Percentiles rank a stretch among this genome's conserved stretches.
phyloP scores from a whole-genome alignment of 2,888 invertebrate genomes.

The Euspilapteryx auroguttella region DNA sequence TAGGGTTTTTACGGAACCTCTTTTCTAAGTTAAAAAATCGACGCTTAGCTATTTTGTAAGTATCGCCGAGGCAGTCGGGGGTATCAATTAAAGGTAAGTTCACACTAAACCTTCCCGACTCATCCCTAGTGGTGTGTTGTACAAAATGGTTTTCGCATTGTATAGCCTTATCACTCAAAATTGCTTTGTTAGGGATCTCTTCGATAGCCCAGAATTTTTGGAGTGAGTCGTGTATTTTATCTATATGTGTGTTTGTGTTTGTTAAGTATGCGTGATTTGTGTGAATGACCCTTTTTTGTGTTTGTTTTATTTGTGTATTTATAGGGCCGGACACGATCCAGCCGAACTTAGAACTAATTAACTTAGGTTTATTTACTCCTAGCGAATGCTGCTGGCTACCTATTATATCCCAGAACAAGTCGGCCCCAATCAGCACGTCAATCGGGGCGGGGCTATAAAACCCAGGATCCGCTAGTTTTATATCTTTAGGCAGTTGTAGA shows the following conservation, averaged over 20 bases:
- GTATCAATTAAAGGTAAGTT: constrained; percentile 3
- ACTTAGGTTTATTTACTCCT: neutral
- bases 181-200: constrained; percentile 8
- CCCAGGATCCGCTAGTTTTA: constrained; percentile 8
- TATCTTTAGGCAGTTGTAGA: constrained; percentile 4
- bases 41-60: constrained; percentile 10
- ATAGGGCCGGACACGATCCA: neutral
- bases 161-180: constrained; percentile 7
- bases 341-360: neutral
- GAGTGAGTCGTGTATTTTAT: constrained; percentile 7
- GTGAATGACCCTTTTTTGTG: neutral
- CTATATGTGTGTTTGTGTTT: constrained; percentile 1
- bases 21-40: constrained; percentile 9
- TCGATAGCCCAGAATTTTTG: constrained; percentile 12
- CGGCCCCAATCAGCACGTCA: constrained; percentile 8
- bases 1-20: constrained; percentile 3
- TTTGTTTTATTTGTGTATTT: neutral
- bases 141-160: constrained; percentile 11
- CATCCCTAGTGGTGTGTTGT: constrained; percentile 6
- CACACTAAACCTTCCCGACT: constrained; percentile 7
- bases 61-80: constrained; percentile 8
- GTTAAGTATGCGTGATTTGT: neutral
- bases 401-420: constrained; percentile 8
- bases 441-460: constrained; percentile 7
- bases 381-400: constrained; percentile 6